Evolutionary conservation across 2,888 invertebrate genomes (phyloP).

Genomic region (Vannuccia rotundouncinata): DNA sequence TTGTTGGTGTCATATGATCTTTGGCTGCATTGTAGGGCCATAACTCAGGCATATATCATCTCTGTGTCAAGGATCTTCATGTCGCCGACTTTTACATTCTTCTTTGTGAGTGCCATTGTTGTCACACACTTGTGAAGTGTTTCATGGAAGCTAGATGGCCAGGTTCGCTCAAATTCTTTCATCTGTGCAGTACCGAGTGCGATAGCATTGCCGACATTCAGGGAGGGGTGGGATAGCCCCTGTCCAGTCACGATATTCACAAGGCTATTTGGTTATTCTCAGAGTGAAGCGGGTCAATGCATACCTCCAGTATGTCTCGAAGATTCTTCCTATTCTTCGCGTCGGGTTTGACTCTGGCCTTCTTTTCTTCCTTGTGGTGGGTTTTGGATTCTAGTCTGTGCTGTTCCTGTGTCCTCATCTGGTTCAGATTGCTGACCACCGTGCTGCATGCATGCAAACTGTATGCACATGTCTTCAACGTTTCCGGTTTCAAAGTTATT

Average conservation of each 20-base stretch:
- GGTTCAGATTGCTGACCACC: neutral
- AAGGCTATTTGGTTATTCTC: constrained; percentile 18
- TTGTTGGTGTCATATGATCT: constrained; percentile 28
- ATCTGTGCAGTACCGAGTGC: constrained; percentile 31
- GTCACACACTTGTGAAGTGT: constrained; percentile 17
- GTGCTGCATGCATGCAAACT: constrained; percentile 34
- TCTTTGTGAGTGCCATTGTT: constrained; percentile 34
- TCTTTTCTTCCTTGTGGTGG: constrained; percentile 20
- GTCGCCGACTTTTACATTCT: constrained; percentile 33
- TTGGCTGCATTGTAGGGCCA: constrained; percentile 33
- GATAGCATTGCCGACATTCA: constrained; percentile 35
- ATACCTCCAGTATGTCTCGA: constrained; percentile 11
- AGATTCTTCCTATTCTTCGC: constrained; percentile 15
- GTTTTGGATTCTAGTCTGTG: neutral
- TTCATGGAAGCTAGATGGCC: constrained; percentile 35
- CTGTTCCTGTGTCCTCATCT: constrained; percentile 26
- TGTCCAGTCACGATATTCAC: constrained; percentile 36
- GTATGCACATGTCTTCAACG: constrained; percentile 35
- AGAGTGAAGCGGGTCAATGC: constrained; percentile 18
- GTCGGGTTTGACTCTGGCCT: constrained; percentile 19
- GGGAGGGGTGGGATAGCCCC: constrained; percentile 15
- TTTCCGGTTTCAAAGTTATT: constrained; percentile 39
- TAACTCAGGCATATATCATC: constrained; percentile 36
- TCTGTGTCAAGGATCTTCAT: constrained; percentile 38
- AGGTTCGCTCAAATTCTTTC: constrained; percentile 31